phyloP scores from a whole-genome alignment of 2,888 invertebrate genomes.

The Andrena chrysosceles region DNA sequence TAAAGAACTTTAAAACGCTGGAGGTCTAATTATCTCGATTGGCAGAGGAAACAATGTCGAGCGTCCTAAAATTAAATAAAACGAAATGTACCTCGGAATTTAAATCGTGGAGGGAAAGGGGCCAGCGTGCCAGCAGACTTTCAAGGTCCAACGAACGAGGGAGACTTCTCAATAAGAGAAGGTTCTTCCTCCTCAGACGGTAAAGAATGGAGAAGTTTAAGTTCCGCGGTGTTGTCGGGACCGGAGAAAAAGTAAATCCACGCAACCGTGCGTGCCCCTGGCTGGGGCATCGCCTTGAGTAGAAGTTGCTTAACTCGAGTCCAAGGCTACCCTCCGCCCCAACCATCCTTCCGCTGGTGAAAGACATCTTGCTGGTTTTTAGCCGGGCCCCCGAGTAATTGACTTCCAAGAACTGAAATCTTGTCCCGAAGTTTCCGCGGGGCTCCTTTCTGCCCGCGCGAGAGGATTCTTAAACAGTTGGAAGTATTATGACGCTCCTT shows the following conservation, averaged over 20 bases:
- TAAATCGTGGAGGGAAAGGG: background rate
- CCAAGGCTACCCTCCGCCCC: background rate
- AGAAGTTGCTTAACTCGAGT: slow-evolving; percentile 50
- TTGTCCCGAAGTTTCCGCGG: slow-evolving; percentile 55
- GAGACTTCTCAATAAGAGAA: slow-evolving; percentile 13
- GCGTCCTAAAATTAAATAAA: background rate
- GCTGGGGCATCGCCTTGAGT: background rate
- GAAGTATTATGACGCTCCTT: slow-evolving; percentile 47
- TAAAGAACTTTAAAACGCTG: no score
- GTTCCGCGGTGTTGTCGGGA: background rate
- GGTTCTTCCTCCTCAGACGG: slow-evolving; percentile 7
- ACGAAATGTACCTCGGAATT: slow-evolving; percentile 27
- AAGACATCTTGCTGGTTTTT: slow-evolving; percentile 45
- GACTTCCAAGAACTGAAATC: slow-evolving; percentile 65
- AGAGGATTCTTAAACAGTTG: slow-evolving; percentile 62
- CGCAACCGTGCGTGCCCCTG: slow-evolving; percentile 37
- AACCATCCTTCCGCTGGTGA: background rate
- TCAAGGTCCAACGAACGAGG: slow-evolving; percentile 32
- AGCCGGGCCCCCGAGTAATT: slow-evolving; percentile 57
- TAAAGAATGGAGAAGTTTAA: slow-evolving; percentile 39
- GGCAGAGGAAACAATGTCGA: background rate
- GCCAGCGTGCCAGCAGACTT: slow-evolving; percentile 9
- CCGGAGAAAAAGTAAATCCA: slow-evolving; percentile 28
- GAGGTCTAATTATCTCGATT: background rate
- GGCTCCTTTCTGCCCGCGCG: slow-evolving; percentile 31